Percentiles rank a stretch among this genome's conserved stretches.
These are phyloP conservation scores for Delphinus delphis DNA, from an alignment of 2,113 vertebrate species.

Conservation along the genomic window DNA sequence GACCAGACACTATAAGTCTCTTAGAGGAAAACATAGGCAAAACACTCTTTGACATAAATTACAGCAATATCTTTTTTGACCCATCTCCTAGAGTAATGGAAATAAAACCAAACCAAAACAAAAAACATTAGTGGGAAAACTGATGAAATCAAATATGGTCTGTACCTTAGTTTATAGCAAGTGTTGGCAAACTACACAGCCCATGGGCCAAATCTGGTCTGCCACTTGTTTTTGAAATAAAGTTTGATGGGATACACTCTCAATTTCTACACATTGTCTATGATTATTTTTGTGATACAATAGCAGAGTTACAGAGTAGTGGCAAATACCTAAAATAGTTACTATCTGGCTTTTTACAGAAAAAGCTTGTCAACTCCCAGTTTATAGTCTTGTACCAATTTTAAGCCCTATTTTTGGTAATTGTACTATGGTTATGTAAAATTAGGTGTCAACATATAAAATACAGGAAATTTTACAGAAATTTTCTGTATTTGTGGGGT, in stretches of 20 bases:
- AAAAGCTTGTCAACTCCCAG: background rate
- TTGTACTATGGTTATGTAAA: background rate
- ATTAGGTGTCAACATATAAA: background rate
- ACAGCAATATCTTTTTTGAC: no score
- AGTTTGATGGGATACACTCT: background rate
- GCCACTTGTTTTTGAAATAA: background rate
- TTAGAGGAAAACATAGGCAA: no score
- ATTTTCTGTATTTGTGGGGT: background rate
- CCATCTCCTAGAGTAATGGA: no score
- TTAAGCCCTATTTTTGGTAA: background rate
- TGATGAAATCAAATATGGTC: background rate
- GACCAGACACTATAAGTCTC: no score
- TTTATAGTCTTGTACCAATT: background rate
- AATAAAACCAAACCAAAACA: no score
- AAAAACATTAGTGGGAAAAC: background rate
- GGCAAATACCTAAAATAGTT: background rate
- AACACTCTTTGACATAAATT: no score
- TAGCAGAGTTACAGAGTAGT: background rate
- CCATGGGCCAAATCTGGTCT: background rate
- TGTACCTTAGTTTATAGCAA: background rate
- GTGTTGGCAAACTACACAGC: background rate
- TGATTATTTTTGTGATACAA: background rate
- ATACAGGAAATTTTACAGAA: background rate
- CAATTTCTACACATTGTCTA: background rate
- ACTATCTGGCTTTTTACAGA: background rate